A percentile compares a stretch with the other conserved stretches of the same genome.
phyloP scores from a whole-genome alignment of 2,888 invertebrate species.

The Geotrupes spiniger region DNA sequence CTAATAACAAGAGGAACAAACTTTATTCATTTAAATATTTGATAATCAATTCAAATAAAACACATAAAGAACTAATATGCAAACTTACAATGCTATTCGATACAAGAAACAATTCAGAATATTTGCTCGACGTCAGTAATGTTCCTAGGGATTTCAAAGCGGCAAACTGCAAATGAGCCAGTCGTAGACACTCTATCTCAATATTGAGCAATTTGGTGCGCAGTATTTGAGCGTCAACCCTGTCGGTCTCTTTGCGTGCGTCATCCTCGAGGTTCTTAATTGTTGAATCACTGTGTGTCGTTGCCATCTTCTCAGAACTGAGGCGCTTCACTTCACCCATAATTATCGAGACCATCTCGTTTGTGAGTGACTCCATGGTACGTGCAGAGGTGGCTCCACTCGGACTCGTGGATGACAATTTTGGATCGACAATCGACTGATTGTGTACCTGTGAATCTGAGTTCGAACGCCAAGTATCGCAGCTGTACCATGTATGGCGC shows the following conservation, averaged over 20 bases:
- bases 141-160: slow-evolving; percentile 56
- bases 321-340: slow-evolving; percentile 54
- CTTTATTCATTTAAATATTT: too few species aligned
- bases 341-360: slow-evolving; percentile 54
- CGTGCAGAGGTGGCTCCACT: slow-evolving; percentile 22
- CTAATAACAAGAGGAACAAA: too few species aligned
- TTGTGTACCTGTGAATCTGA: slow-evolving; percentile 41
- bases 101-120: slow-evolving; percentile 56
- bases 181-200: slow-evolving; percentile 51
- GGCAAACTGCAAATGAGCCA: slow-evolving; percentile 56
- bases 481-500: slow-evolving; percentile 27
- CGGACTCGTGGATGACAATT: slow-evolving; percentile 22
- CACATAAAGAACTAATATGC: too few species aligned
- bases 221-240: slow-evolving; percentile 36
- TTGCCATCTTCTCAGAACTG: slow-evolving; percentile 41
- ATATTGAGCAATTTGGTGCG: slow-evolving; percentile 48
- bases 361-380: slow-evolving; percentile 52
- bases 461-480: slow-evolving; percentile 33
- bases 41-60: too few species aligned
- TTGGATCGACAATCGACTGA: slow-evolving; percentile 21
- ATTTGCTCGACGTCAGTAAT: slow-evolving; percentile 54
- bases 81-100: slow-evolving; percentile 40
- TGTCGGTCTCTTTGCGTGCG: slow-evolving; percentile 24
- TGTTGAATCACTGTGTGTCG: slow-evolving; percentile 23
- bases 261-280: slow-evolving; percentile 28